Percentiles rank a stretch among this genome's conserved stretches.
Conservation (phyloP, 2,113 vertebrate species). For the Spea bombifrons region DNA sequence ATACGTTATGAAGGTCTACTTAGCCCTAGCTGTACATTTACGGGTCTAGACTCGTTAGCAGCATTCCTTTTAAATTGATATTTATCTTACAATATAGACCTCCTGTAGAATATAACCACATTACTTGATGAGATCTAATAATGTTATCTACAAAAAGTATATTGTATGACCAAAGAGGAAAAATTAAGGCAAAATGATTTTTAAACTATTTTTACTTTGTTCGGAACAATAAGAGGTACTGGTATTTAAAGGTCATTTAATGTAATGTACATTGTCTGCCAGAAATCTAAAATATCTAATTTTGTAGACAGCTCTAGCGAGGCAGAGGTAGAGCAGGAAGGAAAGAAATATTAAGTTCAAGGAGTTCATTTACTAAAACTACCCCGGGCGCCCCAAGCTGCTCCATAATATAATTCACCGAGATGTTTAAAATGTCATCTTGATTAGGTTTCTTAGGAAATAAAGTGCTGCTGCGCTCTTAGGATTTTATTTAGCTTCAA, state of each 20-base stretch:
- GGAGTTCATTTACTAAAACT: not conserved
- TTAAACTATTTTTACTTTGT: not conserved
- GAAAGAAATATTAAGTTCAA: constrained; percentile 1
- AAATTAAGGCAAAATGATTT: too few species aligned
- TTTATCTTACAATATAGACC: too few species aligned
- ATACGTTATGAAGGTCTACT: too few species aligned
- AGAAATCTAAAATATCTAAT: not conserved
- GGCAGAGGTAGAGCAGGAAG: not conserved
- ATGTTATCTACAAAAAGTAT: too few species aligned
- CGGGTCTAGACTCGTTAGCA: too few species aligned
- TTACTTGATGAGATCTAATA: too few species aligned
- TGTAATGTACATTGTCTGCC: not conserved
- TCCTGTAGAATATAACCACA: too few species aligned
- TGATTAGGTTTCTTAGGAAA: not conserved
- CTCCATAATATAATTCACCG: not conserved
- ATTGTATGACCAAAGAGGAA: too few species aligned
- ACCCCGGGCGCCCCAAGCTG: not conserved
- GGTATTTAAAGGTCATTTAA: not conserved
- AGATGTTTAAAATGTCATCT: not conserved
- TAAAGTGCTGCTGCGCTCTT: not conserved
- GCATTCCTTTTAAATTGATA: too few species aligned
- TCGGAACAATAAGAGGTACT: not conserved
- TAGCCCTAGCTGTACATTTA: too few species aligned
- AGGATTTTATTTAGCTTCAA: not conserved
- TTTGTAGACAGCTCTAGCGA: not conserved